Percentiles rank a stretch among this genome's conserved stretches.
These are phyloP conservation scores for Xenopus tropicalis DNA, from an alignment of 2,113 vertebrate species.

Conservation along the genomic window UCB_Xtro_10.0 CM004444.2:26854501-26855000, in stretches of 20 bases:
- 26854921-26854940: constrained; percentile 6
- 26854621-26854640: no score
- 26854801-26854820: constrained; percentile 42
- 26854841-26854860: constrained; percentile 26
- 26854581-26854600: no score
- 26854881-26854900: constrained; percentile 22
- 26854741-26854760: background rate
- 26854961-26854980: background rate
- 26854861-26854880: constrained; percentile 28
- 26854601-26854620: no score
- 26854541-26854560: no score
- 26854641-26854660: no score
- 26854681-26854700: background rate
- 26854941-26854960: background rate
- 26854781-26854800: constrained; percentile 41
- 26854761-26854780: constrained; percentile 2
- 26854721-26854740: background rate
- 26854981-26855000: background rate
- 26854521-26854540: no score
- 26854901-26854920: constrained; percentile 21
- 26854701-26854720: background rate
- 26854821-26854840: constrained; percentile 25
- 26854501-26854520: no score
- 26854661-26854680: no score
- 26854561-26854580: no score